Percentiles rank a stretch among this genome's conserved stretches.
These are phyloP conservation scores for Globia sparganii DNA, from an alignment of 2,888 invertebrate genomes.

Conservation along the genomic window DNA sequence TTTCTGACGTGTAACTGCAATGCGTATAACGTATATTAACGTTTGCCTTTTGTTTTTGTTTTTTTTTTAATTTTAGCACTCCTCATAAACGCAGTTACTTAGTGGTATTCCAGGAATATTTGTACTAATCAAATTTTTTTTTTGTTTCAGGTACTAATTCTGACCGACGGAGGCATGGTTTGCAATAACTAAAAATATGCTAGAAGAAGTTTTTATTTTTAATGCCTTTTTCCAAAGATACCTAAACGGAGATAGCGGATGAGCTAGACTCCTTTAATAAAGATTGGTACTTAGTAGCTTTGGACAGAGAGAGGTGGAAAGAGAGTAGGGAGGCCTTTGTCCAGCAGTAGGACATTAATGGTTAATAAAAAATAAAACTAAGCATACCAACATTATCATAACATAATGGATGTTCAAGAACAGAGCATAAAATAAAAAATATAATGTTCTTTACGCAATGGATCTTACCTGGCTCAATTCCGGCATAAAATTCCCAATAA, in stretches of 20 bases:
- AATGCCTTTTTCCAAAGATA: neutral
- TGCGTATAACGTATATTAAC: conserved; percentile 22
- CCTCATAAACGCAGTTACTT: neutral
- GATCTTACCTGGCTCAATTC: conserved; percentile 24
- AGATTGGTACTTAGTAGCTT: too few relatives aligned
- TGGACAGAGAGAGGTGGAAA: too few relatives aligned
- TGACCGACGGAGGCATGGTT: neutral
- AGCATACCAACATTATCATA: neutral
- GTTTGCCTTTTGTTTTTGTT: conserved; percentile 8
- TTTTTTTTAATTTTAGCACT: neutral
- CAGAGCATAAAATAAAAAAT: conserved; percentile 22
- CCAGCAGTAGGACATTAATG: too few relatives aligned
- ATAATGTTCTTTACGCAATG: conserved; percentile 28
- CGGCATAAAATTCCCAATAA: conserved; percentile 64
- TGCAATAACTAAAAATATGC: neutral
- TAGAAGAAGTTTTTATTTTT: neutral
- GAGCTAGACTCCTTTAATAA: too few relatives aligned
- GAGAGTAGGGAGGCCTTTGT: too few relatives aligned
- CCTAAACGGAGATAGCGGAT: too few relatives aligned
- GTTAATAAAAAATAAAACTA: too few relatives aligned
- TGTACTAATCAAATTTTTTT: conserved; percentile 11
- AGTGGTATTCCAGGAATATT: neutral
- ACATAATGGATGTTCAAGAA: conserved; percentile 7
- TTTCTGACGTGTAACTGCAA: conserved; percentile 40
- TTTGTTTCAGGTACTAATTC: conserved; percentile 57